Evolutionary conservation across 2,888 invertebrate genomes (phyloP).

Genomic region (Patella depressa): DNA sequence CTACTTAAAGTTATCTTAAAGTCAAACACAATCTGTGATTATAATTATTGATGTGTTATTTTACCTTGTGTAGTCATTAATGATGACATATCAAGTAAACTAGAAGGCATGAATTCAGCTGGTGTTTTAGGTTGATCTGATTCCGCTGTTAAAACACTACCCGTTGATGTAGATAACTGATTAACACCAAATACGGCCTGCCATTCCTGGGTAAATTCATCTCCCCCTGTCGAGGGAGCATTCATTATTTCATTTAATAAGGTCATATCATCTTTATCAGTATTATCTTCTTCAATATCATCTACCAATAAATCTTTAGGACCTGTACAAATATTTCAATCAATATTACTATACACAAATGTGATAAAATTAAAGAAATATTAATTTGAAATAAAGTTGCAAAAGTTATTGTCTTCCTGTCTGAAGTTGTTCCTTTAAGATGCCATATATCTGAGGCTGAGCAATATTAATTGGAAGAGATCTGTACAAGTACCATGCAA

Average conservation of each 20-base stretch:
- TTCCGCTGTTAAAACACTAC: conserved; percentile 46
- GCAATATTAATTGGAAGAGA: no score
- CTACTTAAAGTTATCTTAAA: no score
- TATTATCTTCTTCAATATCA: conserved; percentile 64
- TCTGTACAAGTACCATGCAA: no score
- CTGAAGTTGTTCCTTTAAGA: no score
- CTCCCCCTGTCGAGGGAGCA: conserved; percentile 64
- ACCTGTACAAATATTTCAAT: conserved; percentile 34
- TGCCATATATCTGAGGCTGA: no score
- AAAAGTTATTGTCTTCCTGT: no score
- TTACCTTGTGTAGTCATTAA: conserved; percentile 38
- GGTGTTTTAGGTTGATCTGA: conserved; percentile 49
- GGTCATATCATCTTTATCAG: conserved; percentile 71
- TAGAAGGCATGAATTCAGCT: conserved; percentile 71
- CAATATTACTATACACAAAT: no score
- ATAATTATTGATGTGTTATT: no score
- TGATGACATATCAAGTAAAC: conserved; percentile 66
- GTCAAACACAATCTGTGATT: no score
- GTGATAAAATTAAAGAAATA: no score
- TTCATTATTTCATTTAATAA: conserved; percentile 72
- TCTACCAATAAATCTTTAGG: conserved; percentile 69
- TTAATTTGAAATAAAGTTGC: no score
- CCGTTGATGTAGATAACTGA: conserved; percentile 41
- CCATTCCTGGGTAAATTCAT: conserved; percentile 69
- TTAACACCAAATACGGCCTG: conserved; percentile 67